Conservation (phyloP, 2,113 vertebrate genomes). For the Protobothrops flavoviridis region DNA sequence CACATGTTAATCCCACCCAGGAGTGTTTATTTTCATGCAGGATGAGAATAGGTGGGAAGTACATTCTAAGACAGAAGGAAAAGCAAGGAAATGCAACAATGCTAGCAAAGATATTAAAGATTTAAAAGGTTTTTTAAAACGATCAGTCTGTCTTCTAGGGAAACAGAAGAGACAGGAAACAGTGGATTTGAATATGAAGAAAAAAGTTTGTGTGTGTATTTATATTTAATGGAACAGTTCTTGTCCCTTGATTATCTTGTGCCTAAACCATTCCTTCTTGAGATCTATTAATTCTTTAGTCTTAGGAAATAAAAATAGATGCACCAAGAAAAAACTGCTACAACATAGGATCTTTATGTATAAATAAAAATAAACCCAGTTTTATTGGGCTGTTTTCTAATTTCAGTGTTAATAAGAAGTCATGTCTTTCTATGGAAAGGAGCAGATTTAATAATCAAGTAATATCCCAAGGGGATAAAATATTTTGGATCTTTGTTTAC, state of each 20-base stretch:
- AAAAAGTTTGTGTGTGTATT: neutral
- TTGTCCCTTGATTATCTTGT: neutral
- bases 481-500: neutral
- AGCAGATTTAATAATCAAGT: neutral
- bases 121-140: slow-evolving; percentile 45
- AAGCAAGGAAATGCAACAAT: slow-evolving; percentile 35
- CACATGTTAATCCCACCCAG: slow-evolving; percentile 25
- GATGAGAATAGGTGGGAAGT: slow-evolving; percentile 36
- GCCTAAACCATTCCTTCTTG: neutral
- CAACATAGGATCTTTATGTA: neutral
- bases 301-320: slow-evolving; percentile 36
- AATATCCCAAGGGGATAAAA: neutral
- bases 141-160: slow-evolving; percentile 45
- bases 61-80: slow-evolving; percentile 32
- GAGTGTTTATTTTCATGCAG: slow-evolving; percentile 51
- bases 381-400: neutral
- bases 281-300: slow-evolving; percentile 28
- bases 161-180: slow-evolving; percentile 57
- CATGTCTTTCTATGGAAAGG: neutral
- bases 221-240: slow-evolving; percentile 37
- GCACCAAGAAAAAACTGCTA: slow-evolving; percentile 11
- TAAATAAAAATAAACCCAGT: neutral
- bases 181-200: slow-evolving; percentile 20
- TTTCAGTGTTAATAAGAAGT: neutral
- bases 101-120: slow-evolving; percentile 52